Evolutionary conservation across 1,140 invertebrate genomes (phyloP).

Genomic region (Trinorchestia longiramus): DNA sequence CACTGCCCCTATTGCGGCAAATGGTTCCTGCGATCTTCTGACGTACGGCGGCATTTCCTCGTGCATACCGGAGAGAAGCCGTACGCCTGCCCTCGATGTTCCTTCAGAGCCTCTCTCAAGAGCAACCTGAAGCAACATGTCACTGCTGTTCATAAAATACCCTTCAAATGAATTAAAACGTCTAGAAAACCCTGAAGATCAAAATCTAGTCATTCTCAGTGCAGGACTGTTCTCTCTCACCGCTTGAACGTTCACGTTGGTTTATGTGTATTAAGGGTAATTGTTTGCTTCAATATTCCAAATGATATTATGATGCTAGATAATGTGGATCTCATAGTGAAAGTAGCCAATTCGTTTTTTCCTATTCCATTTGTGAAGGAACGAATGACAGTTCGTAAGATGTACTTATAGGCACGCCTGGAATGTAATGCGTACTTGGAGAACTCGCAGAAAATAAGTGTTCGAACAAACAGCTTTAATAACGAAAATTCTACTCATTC

Average conservation of each 20-base stretch:
- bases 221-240: neutral
- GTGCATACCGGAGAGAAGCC: conserved; percentile 94
- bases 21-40: conserved; percentile 27
- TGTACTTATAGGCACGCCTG: neutral
- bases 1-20: conserved; percentile 16
- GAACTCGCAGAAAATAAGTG: neutral
- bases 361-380: neutral
- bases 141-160: conserved; percentile 93
- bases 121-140: conserved; percentile 93
- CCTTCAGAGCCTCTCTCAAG: conserved; percentile 89
- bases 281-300: neutral
- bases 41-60: conserved; percentile 78
- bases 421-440: neutral
- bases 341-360: neutral
- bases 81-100: conserved; percentile 91
- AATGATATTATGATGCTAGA: neutral
- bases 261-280: neutral
- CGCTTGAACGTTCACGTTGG: neutral
- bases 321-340: neutral
- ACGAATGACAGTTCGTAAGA: neutral
- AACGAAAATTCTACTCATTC: neutral
- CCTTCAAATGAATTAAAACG: conserved; percentile 15
- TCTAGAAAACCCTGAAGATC: neutral
- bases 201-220: neutral
- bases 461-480: neutral